Evolutionary conservation across 35 echinoderm and acorn worm genomes (phyloP).

Genomic region (Anneissia japonica): DNA sequence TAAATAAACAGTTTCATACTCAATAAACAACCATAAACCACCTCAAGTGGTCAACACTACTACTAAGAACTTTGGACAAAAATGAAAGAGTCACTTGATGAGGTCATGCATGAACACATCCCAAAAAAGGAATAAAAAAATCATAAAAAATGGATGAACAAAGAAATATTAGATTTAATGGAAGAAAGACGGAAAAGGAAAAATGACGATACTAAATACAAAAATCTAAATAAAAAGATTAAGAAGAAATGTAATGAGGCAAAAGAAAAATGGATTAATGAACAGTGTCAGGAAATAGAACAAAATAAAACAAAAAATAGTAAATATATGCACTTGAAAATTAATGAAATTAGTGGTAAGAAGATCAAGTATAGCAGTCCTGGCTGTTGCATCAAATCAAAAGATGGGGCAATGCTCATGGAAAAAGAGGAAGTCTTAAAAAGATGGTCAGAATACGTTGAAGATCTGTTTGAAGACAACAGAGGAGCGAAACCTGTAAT

Average conservation of each 20-base stretch:
- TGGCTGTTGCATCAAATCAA: conserved; percentile 19
- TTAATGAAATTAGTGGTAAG: conserved; percentile 14
- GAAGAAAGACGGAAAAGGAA: no score
- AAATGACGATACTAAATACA: not conserved
- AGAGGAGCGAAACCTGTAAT: not conserved
- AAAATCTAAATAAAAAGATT: not conserved
- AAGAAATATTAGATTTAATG: no score
- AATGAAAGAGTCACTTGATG: no score
- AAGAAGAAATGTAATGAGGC: not conserved
- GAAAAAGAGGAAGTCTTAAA: no score
- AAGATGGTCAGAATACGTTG: not conserved
- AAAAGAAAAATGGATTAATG: not conserved
- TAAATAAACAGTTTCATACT: no score
- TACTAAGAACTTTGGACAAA: no score
- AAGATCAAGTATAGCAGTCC: not conserved
- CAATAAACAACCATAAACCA: no score
- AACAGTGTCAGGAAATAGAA: conserved; percentile 1
- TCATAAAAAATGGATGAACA: no score
- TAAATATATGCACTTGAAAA: not conserved
- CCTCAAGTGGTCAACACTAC: no score
- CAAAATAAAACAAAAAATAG: not conserved
- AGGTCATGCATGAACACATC: no score
- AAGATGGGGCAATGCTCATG: conserved; percentile 2
- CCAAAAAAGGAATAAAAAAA: no score
- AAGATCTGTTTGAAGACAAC: not conserved